phyloP scores from a whole-genome alignment of 2,888 invertebrate species.

The Eurytoma californica region DNA sequence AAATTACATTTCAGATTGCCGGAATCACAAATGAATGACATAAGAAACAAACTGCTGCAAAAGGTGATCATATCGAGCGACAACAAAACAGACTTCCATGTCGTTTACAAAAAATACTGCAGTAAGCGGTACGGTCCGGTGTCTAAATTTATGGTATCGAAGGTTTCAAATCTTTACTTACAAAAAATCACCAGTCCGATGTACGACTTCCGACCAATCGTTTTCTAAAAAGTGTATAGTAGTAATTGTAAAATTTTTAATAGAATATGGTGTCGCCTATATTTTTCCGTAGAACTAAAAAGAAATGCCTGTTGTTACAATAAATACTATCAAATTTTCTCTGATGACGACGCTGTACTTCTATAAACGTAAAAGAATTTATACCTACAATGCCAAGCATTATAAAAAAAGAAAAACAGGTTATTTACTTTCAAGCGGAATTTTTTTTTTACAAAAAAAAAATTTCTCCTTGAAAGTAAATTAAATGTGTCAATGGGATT shows the following conservation, averaged over 20 bases:
- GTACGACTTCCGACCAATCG: not conserved
- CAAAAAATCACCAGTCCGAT: not conserved
- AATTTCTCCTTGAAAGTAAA: constrained; percentile 8
- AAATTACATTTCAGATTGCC: constrained; percentile 55
- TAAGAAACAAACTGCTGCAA: constrained; percentile 57
- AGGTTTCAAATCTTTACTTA: constrained; percentile 11
- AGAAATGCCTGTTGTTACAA: not conserved
- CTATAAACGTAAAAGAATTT: constrained; percentile 9
- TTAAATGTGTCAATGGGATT: constrained; percentile 39
- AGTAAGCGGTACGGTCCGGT: constrained; percentile 60
- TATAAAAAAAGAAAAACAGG: not conserved
- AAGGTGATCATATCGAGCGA: constrained; percentile 52
- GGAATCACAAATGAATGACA: constrained; percentile 50
- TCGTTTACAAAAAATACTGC: constrained; percentile 64
- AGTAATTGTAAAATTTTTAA: not conserved
- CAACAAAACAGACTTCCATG: constrained; percentile 39
- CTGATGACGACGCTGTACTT: not conserved
- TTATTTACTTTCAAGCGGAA: not conserved
- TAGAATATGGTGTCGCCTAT: constrained; percentile 5
- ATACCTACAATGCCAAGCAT: not conserved
- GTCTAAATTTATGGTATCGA: constrained; percentile 55
- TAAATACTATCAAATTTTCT: not conserved
- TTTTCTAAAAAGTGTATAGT: constrained; percentile 6
- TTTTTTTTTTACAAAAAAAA: constrained; percentile 8
- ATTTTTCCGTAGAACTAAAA: not conserved